A percentile compares a stretch with the other conserved stretches of the same genome.
Evolutionary conservation across 2,113 vertebrate genomes (phyloP).

Genomic region (Protobothrops flavoviridis): DNA sequence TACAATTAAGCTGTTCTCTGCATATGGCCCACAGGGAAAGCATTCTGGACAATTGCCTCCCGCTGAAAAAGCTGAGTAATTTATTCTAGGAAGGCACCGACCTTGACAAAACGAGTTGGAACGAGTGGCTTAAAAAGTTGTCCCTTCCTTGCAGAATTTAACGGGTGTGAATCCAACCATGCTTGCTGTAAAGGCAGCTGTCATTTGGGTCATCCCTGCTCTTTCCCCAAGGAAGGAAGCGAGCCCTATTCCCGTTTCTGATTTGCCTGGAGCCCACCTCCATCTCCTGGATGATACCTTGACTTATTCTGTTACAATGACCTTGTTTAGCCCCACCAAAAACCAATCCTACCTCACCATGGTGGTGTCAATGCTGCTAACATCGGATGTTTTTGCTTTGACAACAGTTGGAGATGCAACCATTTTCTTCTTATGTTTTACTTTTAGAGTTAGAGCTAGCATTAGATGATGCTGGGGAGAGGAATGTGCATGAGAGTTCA

Average conservation of each 20-base stretch:
- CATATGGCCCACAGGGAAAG: background rate
- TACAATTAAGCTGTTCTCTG: conserved; percentile 22
- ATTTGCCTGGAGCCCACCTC: conserved; percentile 25
- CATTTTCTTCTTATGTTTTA: no score
- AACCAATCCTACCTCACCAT: no score
- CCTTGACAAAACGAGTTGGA: conserved; percentile 38
- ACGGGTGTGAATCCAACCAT: conserved; percentile 46
- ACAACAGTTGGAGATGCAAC: no score
- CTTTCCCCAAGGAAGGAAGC: conserved; percentile 30
- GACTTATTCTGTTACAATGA: background rate
- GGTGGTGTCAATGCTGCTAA: no score
- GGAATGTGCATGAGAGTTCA: no score
- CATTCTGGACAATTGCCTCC: background rate
- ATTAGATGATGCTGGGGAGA: no score
- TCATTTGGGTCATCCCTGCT: conserved; percentile 25
- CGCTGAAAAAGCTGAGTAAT: conserved; percentile 27
- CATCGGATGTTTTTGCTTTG: no score
- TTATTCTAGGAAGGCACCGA: conserved; percentile 36
- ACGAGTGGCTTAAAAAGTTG: conserved; percentile 40
- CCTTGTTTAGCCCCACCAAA: background rate
- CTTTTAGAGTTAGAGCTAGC: no score
- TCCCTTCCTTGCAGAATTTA: conserved; percentile 43
- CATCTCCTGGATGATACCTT: conserved; percentile 1
- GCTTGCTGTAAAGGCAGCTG: conserved; percentile 40
- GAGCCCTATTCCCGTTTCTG: conserved; percentile 32